Evolutionary conservation across 2,797 vertebrate species (phyloP).

Genomic region (Threskiornis aethiopicus): DNA sequence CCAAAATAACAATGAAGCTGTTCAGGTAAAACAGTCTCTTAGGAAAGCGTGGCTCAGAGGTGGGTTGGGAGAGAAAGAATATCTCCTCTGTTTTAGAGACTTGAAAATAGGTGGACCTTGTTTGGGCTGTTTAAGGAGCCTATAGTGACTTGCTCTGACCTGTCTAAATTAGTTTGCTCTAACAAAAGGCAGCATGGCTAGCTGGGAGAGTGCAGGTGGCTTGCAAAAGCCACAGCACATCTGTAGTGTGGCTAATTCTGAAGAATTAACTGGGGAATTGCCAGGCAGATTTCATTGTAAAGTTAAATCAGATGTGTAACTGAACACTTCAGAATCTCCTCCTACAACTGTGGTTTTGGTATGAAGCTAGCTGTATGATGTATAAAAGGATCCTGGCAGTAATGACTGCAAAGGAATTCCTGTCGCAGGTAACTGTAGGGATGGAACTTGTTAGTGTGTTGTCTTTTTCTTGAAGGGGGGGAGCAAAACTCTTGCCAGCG

Average conservation of each 20-base stretch:
- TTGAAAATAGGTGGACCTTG: not conserved
- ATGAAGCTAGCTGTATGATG: not conserved
- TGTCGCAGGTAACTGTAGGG: not conserved
- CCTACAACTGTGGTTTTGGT: not conserved
- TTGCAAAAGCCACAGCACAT: not conserved
- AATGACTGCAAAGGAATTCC: not conserved
- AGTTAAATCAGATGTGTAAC: not conserved
- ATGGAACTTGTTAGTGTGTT: not conserved
- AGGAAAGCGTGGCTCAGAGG: not conserved
- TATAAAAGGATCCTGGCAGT: not conserved
- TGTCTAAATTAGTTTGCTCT: not conserved
- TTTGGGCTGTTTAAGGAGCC: not conserved
- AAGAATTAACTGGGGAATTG: not conserved
- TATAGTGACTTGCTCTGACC: not conserved
- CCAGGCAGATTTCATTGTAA: not conserved
- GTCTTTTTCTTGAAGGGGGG: not conserved
- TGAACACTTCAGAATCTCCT: not conserved
- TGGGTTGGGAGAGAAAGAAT: not conserved
- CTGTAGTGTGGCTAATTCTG: not conserved
- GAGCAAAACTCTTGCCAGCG: not conserved
- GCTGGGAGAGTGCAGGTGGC: not conserved
- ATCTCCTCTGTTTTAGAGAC: not conserved
- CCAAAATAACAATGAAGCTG: slow-evolving; percentile 30
- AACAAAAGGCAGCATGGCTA: not conserved
- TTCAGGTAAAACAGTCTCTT: slow-evolving; percentile 50